Evolutionary conservation across 2,888 invertebrate species (phyloP), one percentile per base, ranked within the genome.

Genomic region (Sialis fuliginosa): DNA sequence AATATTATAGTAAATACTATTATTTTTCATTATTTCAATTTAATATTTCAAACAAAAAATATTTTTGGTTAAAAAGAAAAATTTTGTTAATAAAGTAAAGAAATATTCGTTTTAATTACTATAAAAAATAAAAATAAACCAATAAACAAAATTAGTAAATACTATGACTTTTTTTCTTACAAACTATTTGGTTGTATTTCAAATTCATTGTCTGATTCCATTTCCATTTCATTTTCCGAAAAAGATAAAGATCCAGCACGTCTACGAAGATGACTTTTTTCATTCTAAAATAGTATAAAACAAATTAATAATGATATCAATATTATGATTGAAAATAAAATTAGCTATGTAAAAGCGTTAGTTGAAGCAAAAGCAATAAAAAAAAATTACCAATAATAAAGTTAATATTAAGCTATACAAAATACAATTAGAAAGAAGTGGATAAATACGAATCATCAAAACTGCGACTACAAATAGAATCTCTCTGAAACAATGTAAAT

Each of bases 201-300:
- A 48, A 61, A 70, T 44, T 69, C 68, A 45, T 64, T 51, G 52
- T 84, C 85, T 0, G 81, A 81, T 60, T 85, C 87, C 50, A 84
- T 68, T 60, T 85, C 87, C 50, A 84, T 68, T 63, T 88, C 88
- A 56, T 84, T 85, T 59, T 88, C 88, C 0, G 87, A 88, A 1
- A 86, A 67, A 5, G 86, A 86, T 9, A 87, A 68, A 2, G 86
- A 87, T 41, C 84, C 85, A 9, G 85, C 85, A 12, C 79, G 76
- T 56, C 87, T 74, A 6, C 39, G 71, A 67, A 7, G 72, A 71
- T 54, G 75, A 74, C 65, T 54, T 54, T 10, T 43, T 30, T 72
- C 69, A 45, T 62, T 62, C 61, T 65, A 53, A 42, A 54, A 55
- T 22, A 22, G 22, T 50, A 53, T 55, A 47, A 53, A 52, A 47